phyloP scores from a whole-genome alignment of 1,140 invertebrate species.

The Ostrea denselamellosa region DNA sequence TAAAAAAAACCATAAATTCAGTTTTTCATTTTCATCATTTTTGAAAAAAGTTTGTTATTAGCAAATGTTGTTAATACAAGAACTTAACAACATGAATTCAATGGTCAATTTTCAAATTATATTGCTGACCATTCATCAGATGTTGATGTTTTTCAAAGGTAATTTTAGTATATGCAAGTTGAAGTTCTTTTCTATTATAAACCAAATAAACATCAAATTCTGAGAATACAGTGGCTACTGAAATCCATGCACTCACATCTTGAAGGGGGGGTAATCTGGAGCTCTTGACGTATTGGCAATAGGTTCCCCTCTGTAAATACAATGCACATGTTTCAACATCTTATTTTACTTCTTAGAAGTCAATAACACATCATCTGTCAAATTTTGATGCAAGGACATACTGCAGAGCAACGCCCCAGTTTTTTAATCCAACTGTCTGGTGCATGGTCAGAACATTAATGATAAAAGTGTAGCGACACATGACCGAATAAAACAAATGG shows the following conservation, averaged over 20 bases:
- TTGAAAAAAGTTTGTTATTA: no score
- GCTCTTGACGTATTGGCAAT: neutral
- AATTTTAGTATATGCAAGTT: neutral
- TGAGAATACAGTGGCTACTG: neutral
- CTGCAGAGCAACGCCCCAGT: no score
- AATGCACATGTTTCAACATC: neutral
- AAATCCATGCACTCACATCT: neutral
- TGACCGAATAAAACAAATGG: no score
- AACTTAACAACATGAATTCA: neutral
- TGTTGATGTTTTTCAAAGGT: neutral
- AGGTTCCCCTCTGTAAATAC: slow-evolving; percentile 10
- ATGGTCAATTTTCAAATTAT: neutral
- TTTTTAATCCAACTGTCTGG: no score
- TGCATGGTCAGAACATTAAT: no score
- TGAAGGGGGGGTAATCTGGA: neutral
- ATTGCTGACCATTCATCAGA: neutral
- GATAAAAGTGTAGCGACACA: no score
- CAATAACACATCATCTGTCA: no score
- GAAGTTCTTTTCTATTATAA: neutral
- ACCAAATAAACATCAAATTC: neutral
- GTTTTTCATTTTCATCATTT: no score
- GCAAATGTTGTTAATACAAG: no score
- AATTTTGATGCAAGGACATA: no score
- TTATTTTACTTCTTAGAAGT: neutral
- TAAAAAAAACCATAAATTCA: no score